Conservation (phyloP, 2,888 invertebrate genomes). For the Nezara viridula region DNA sequence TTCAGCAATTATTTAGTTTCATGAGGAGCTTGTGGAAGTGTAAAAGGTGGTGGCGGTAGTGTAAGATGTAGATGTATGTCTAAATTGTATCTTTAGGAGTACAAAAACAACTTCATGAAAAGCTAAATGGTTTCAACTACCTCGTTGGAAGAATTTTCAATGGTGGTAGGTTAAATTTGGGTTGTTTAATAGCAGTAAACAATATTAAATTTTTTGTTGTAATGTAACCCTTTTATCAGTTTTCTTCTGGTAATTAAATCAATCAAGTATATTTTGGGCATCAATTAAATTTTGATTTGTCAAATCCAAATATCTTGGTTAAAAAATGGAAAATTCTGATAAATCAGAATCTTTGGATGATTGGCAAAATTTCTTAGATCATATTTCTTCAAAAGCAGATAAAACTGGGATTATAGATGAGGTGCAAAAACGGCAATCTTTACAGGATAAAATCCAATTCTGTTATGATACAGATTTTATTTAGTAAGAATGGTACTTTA, state of each 20-base stretch:
- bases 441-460: background rate
- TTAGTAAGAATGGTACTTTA: background rate
- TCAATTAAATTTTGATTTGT: background rate
- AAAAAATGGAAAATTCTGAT: background rate
- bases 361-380: conserved; percentile 55
- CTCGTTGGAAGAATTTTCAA: background rate
- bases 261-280: background rate
- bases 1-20: too few species aligned
- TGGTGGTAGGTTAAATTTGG: background rate
- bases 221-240: background rate
- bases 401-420: background rate
- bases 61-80: too few species aligned
- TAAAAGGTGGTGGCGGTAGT: too few species aligned
- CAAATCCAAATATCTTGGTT: background rate
- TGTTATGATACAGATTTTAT: conserved; percentile 45
- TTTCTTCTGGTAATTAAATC: background rate
- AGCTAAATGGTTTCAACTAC: background rate
- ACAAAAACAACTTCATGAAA: background rate
- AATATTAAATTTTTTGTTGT: background rate
- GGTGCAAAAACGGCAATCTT: background rate
- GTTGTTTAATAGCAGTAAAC: background rate
- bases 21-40: too few species aligned
- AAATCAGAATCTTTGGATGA: background rate
- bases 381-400: conserved; percentile 36
- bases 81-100: too few species aligned